These are phyloP conservation scores for Hypomecis punctinalis DNA, from an alignment of 2,888 invertebrate genomes.

Conservation along the genomic window DNA sequence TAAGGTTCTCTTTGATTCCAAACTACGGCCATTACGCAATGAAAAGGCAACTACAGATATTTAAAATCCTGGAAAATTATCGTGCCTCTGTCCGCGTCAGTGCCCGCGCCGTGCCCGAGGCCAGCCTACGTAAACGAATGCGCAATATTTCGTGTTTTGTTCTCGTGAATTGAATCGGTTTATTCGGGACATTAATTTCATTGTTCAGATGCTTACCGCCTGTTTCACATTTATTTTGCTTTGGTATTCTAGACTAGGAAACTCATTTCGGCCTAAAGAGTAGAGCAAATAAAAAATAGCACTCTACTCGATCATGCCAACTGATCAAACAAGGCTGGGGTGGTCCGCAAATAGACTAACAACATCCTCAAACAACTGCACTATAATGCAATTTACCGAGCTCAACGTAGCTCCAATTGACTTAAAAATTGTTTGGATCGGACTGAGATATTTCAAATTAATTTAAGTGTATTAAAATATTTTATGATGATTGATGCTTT, in stretches of 20 bases:
- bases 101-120: not conserved
- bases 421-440: no score
- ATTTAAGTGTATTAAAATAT: no score
- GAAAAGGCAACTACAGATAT: not conserved
- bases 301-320: not conserved
- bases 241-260: not conserved
- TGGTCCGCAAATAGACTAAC: not conserved
- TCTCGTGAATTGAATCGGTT: constrained; percentile 11
- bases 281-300: not conserved
- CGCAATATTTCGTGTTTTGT: constrained; percentile 5
- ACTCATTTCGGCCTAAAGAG: not conserved
- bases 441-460: no score
- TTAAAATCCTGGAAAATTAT: constrained; percentile 7
- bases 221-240: not conserved
- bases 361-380: not conserved
- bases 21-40: not conserved
- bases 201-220: constrained; percentile 5
- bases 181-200: constrained; percentile 11
- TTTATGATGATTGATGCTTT: no score
- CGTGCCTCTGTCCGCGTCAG: not conserved
- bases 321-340: not conserved
- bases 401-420: not conserved
- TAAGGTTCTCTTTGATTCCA: no score
- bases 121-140: constrained; percentile 1
- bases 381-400: not conserved